Evolutionary conservation across 2,113 vertebrate genomes (phyloP), one percentile per base, ranked within the genome.

Genomic region (Triplophysa rosa): DNA sequence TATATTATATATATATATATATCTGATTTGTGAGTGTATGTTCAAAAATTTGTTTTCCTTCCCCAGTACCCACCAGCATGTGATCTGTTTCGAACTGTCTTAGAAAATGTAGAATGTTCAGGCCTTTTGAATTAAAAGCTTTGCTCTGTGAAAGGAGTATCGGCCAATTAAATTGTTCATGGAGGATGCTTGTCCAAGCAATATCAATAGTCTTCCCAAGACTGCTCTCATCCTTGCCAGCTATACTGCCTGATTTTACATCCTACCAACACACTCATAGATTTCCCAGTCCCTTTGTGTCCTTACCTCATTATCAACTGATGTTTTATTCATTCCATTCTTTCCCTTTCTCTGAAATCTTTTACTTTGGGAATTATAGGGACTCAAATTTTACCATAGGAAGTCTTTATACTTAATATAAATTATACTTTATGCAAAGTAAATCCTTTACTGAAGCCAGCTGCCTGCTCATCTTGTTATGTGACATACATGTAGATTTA

Each of bases 291-390:
- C n/a, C 65, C 19, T 17, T 13, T 52, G n/a, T 68, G 21, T 62
- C 12, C 23, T 62, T 24, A 26, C n/a, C 24, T 70, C 56, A 29
- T 52, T 70, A 63, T 70, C 24, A 52, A 8, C 59, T 54, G 4
- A 72, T 65, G 14, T 72, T 80, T 80, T 72, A 80, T 72, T 71
- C 45, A 79, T 69, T 33, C 11, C 23, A n/a, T 61, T 68, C 11
- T 78, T 33, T 49, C 19, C 24, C 8, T 49, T 42, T 9, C 17
- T 26, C 23, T 26, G 67, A 69, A 72, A 37, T 49, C 26, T 6
- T 42, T 52, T 40, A 13, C 42, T 16, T 52, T 52, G 45, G 45
- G 24, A 14, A 52, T 79, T 40, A 24, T 14, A 56, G 33, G 54
- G 54, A 45, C 24, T 24, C 45, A 40, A 54, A 47, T 2, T 9